A percentile compares a stretch with the other conserved stretches of the same genome.
These are phyloP conservation scores for Hafferia zeledoni DNA, from an alignment of 2,797 vertebrate species.

Conservation along the genomic window DNA sequence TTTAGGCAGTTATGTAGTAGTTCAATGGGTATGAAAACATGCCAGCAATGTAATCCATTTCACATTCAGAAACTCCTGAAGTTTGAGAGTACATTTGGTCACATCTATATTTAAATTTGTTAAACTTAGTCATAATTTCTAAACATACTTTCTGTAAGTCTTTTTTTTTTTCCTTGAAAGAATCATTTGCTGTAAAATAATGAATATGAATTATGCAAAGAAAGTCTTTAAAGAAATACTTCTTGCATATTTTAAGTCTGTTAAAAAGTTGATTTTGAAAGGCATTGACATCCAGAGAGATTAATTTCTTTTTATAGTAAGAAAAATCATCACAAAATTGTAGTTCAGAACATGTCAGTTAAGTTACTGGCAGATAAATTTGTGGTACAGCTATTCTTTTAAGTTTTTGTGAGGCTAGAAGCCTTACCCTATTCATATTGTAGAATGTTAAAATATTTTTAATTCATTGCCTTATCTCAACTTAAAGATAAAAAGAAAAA, in stretches of 20 bases:
- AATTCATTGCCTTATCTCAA: not conserved
- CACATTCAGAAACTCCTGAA: constrained; percentile 21
- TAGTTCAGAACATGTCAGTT: constrained; percentile 16
- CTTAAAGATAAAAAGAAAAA: not conserved
- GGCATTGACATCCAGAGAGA: constrained; percentile 46
- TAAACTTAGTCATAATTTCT: constrained; percentile 62
- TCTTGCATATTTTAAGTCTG: constrained; percentile 58
- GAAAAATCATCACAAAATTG: constrained; percentile 25
- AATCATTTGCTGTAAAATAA: constrained; percentile 51
- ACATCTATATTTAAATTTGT: constrained; percentile 65
- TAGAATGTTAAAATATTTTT: not conserved
- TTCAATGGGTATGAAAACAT: not conserved
- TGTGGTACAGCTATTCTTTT: not conserved
- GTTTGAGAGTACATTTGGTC: constrained; percentile 21
- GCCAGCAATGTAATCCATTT: constrained; percentile 21
- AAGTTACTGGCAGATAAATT: constrained; percentile 34
- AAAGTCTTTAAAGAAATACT: constrained; percentile 49
- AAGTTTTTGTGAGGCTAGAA: not conserved
- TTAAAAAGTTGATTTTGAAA: constrained; percentile 61
- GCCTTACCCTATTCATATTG: not conserved
- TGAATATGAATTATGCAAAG: constrained; percentile 54
- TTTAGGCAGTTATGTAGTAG: not conserved
- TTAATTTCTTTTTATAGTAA: constrained; percentile 44
- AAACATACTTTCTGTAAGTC: constrained; percentile 34
- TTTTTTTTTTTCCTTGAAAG: constrained; percentile 36